phyloP scores from a whole-genome alignment of 2,888 invertebrate genomes.

The Phengaris alcon region DNA sequence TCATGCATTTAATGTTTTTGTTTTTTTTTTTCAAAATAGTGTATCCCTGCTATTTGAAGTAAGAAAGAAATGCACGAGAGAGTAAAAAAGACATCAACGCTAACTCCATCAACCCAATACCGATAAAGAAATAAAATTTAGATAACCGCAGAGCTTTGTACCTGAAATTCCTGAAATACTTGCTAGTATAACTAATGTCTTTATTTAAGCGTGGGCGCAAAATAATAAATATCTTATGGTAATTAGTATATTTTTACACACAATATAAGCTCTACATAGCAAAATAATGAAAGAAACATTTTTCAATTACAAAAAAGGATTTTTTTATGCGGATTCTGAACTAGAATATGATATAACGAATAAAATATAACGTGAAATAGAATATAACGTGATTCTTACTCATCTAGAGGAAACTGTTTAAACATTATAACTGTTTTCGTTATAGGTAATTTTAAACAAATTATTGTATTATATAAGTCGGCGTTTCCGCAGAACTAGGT shows the following conservation, averaged over 20 bases:
- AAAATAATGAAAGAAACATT: neutral
- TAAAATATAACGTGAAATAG: neutral
- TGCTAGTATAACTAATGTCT: neutral
- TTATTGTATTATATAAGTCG: conserved; percentile 48
- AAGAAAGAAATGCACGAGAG: neutral
- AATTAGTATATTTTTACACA: neutral
- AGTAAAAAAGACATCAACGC: neutral
- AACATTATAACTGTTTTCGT: conserved; percentile 55
- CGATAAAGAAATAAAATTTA: neutral
- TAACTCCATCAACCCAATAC: neutral
- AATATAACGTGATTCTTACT: neutral
- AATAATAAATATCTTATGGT: neutral
- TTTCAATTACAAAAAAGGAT: neutral
- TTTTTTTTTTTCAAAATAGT: too few relatives aligned
- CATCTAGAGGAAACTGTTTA: conserved; percentile 48
- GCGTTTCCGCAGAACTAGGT: conserved; percentile 65
- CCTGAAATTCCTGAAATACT: neutral
- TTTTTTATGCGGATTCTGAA: neutral
- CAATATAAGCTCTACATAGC: neutral
- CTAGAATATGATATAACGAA: neutral
- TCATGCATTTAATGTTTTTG: too few relatives aligned
- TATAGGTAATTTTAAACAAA: conserved; percentile 35
- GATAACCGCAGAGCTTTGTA: neutral
- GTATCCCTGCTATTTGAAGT: neutral
- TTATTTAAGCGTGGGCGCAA: neutral